Evolutionary conservation across 2,113 vertebrate species (phyloP).

Genomic region (Oncorhynchus masou): DNA sequence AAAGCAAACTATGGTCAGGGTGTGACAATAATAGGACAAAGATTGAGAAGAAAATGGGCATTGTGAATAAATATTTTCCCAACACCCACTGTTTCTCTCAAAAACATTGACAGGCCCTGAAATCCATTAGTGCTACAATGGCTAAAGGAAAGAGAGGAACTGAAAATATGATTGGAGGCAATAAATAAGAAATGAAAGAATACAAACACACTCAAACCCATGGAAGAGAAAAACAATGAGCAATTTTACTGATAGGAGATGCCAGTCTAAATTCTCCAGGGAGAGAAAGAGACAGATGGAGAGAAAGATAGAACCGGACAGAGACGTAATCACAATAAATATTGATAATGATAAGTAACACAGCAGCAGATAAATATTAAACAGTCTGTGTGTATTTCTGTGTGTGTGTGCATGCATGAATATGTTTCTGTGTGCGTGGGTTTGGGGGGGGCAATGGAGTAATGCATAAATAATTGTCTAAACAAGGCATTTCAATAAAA

Average conservation of each 20-base stretch:
- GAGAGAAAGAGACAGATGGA: conserved; percentile 34
- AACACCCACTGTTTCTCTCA: neutral
- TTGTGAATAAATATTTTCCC: neutral
- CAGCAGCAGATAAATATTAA: conserved; percentile 70
- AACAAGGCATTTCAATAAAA: conserved; percentile 45
- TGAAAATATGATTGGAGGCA: conserved; percentile 47
- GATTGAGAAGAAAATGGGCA: no score
- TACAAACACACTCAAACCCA: conserved; percentile 48
- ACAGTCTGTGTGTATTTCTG: conserved; percentile 29
- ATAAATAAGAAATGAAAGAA: conserved; percentile 67
- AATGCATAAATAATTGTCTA: conserved; percentile 60
- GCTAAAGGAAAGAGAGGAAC: conserved; percentile 47
- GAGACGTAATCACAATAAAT: conserved; percentile 77
- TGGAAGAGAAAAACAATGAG: conserved; percentile 45
- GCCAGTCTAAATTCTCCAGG: conserved; percentile 52
- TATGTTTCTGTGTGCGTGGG: conserved; percentile 16
- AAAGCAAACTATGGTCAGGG: no score
- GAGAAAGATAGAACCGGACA: conserved; percentile 49
- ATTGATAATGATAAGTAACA: conserved; percentile 75
- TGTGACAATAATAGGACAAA: no score
- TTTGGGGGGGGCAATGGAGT: conserved; percentile 34
- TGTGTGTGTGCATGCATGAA: conserved; percentile 4
- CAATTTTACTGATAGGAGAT: conserved; percentile 64
- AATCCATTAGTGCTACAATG: conserved; percentile 67
- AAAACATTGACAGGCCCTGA: conserved; percentile 40